Evolutionary conservation across 2,888 invertebrate species (phyloP), one percentile per base, ranked within the genome.

Genomic region (Drosophila peninsularis): DNA sequence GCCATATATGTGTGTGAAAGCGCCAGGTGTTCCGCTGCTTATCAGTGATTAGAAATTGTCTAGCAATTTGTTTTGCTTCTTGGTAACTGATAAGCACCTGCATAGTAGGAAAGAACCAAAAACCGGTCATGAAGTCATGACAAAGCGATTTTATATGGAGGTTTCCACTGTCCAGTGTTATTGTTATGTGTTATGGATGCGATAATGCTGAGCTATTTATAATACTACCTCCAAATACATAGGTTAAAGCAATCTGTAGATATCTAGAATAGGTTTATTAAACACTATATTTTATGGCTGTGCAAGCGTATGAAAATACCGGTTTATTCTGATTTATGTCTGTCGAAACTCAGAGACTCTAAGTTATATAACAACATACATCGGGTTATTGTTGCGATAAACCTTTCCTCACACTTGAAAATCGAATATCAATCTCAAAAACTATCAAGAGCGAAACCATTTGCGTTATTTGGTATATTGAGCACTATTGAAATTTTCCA

Each of bases 11-110:
- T 36, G 7, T 30, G 30, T 30, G 30, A 62, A n/a, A 57, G 45
- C 30, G 64, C 58, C 78, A 77, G 65, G 63, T 74, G 74, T 70
- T 69, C 32, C 34, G 9, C 41, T 10, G 27, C 64, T 75, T 85
- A 85, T 82, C 80, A 39, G 17, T 21, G 54, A 44, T 49, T 55
- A 61, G 21, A 42, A 45, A 63, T 39, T 63, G 78, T 78, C 74
- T 74, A 34, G 55, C 60, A 62, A 44, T 54, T 71, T 60, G 49
- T 65, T 60, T 70, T 34, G 41, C 27, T 14, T 42, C 14, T 39
- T 50, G 11, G 44, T 10, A 21, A 50, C 30, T 19, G 78, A 78
- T 78, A 73, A 69, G 47, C 27, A 13, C 10, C 37, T 36, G 21
- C 7, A 41, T 44, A 41, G 30, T 24, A 32, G 66, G 37, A 39